phyloP scores from a whole-genome alignment of 2,113 vertebrate species.

The Apteryx mantelli region DNA sequence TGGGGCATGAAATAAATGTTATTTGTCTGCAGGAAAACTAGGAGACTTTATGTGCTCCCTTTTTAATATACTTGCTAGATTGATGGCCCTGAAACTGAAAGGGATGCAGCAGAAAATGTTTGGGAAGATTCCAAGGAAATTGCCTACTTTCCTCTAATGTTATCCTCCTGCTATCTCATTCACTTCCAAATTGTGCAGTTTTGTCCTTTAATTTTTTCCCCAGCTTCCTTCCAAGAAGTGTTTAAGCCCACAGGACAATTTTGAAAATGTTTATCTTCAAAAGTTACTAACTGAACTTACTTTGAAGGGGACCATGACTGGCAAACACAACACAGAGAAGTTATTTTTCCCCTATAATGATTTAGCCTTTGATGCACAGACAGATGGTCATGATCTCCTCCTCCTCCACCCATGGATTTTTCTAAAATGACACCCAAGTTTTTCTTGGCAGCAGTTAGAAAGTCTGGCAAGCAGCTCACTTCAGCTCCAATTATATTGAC shows the following conservation, averaged over 20 bases:
- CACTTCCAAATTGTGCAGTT: slow-evolving; percentile 18
- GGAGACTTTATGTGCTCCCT: background rate
- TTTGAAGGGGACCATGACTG: slow-evolving; percentile 32
- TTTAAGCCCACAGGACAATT: slow-evolving; percentile 19
- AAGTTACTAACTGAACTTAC: slow-evolving; percentile 35
- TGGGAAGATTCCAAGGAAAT: background rate
- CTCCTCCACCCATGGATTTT: slow-evolving; percentile 79
- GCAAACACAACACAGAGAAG: slow-evolving; percentile 45
- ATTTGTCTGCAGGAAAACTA: background rate
- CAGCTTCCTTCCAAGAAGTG: background rate
- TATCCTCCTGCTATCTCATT: slow-evolving; percentile 15
- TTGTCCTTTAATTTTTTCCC: background rate
- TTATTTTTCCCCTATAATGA: slow-evolving; percentile 50
- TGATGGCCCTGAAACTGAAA: background rate
- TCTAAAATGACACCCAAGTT: slow-evolving; percentile 84
- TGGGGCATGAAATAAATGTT: background rate
- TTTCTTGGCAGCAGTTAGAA: slow-evolving; percentile 81
- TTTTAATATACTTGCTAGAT: background rate
- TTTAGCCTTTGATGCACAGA: slow-evolving; percentile 70
- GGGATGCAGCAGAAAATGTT: background rate
- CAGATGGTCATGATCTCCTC: slow-evolving; percentile 80
- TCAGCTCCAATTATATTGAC: slow-evolving; percentile 81
- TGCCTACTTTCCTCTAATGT: background rate
- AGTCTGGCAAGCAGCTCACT: slow-evolving; percentile 81
- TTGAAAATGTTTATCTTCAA: slow-evolving; percentile 41